These are phyloP conservation scores for Brachypodius melanocephalos DNA, from an alignment of 2,113 vertebrate genomes.

Conservation along the genomic window DNA sequence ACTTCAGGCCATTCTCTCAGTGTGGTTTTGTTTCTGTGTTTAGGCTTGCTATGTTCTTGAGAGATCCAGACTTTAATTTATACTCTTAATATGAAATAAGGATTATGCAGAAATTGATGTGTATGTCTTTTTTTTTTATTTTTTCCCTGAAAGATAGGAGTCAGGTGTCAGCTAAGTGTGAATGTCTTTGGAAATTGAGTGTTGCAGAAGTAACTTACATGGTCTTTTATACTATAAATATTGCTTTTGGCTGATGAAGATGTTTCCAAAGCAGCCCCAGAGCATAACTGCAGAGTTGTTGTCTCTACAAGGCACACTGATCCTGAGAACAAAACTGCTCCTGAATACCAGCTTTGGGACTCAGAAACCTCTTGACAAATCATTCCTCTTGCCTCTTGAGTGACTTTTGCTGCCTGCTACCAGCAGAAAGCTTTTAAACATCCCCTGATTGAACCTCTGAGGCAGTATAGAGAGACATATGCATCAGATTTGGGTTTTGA, in stretches of 20 bases:
- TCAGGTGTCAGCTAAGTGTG: neutral
- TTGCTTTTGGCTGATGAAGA: neutral
- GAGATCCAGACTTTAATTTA: neutral
- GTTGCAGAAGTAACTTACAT: neutral
- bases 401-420: slow-evolving; percentile 43
- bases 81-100: neutral
- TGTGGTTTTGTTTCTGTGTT: neutral
- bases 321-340: neutral
- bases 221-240: neutral
- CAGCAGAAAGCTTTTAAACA: slow-evolving; percentile 31
- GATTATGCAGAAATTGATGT: neutral
- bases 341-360: neutral
- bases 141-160: neutral
- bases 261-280: neutral
- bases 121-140: neutral
- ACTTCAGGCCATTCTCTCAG: neutral
- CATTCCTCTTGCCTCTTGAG: neutral
- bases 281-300: neutral
- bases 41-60: neutral
- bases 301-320: neutral
- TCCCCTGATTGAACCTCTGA: slow-evolving; percentile 34
- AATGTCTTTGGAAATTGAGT: neutral
- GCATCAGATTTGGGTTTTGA: slow-evolving; percentile 5
- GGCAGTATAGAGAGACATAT: slow-evolving; percentile 14
- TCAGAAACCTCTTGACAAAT: slow-evolving; percentile 41